These are phyloP conservation scores for Leucoma salicis DNA, from an alignment of 2,888 invertebrate genomes.

Conservation along the genomic window DNA sequence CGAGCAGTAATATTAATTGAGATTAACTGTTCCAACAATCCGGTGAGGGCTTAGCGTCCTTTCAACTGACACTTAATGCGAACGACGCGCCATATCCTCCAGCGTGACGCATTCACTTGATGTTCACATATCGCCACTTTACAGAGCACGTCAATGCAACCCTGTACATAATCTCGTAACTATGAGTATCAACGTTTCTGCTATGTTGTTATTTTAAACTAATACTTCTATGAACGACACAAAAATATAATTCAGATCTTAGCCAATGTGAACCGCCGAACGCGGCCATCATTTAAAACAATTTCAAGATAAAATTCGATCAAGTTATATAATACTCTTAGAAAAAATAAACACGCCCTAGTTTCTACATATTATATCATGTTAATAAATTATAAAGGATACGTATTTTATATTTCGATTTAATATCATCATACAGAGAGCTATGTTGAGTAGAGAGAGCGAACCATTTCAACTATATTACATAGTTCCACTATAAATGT, in stretches of 20 bases:
- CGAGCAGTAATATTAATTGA: constrained; percentile 65
- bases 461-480: constrained; percentile 34
- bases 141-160: constrained; percentile 19
- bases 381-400: constrained; percentile 31
- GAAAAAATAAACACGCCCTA: constrained; percentile 44
- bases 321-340: constrained; percentile 29
- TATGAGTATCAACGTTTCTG: constrained; percentile 14
- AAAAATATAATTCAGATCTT: constrained; percentile 13
- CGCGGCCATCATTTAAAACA: constrained; percentile 18
- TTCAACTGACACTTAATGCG: constrained; percentile 11
- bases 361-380: constrained; percentile 17
- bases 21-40: constrained; percentile 35
- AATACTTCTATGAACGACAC: constrained; percentile 14
- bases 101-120: constrained; percentile 6
- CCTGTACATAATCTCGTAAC: constrained; percentile 16
- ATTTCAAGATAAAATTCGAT: constrained; percentile 26
- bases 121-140: constrained; percentile 3
- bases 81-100: constrained; percentile 10
- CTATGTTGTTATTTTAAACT: constrained; percentile 12
- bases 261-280: constrained; percentile 7
- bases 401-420: constrained; percentile 22
- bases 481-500: constrained; percentile 34
- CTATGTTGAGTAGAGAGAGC: constrained; percentile 70
- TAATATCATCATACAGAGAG: constrained; percentile 59
- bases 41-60: constrained; percentile 11